Conservation (phyloP, 2,888 invertebrate species). For the Eubasilissa splendida region DNA sequence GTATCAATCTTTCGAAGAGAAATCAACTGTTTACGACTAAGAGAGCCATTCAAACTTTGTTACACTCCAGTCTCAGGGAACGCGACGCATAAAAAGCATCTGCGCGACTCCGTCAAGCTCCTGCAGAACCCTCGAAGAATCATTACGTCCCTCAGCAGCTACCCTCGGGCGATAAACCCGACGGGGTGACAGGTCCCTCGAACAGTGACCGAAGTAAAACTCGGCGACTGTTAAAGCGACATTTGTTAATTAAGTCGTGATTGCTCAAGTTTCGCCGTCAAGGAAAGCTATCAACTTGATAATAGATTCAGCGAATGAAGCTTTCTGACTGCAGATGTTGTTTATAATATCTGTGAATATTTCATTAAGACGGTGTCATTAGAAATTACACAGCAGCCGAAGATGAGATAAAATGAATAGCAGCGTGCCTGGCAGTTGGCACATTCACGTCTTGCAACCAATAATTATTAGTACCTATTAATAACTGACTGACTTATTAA, state of each 20-base stretch:
- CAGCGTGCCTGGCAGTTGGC: too few species aligned
- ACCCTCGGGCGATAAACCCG: slow-evolving; percentile 14
- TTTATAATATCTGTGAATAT: slow-evolving; percentile 25
- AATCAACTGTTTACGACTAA: neutral
- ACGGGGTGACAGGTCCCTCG: slow-evolving; percentile 36
- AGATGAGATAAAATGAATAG: too few species aligned
- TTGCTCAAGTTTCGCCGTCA: slow-evolving; percentile 35
- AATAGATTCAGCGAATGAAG: slow-evolving; percentile 39
- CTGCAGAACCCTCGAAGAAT: slow-evolving; percentile 25
- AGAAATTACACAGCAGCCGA: neutral
- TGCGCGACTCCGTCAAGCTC: slow-evolving; percentile 35
- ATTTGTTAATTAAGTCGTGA: slow-evolving; percentile 41
- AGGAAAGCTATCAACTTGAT: slow-evolving; percentile 44
- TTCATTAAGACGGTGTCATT: neutral
- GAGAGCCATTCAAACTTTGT: slow-evolving; percentile 20
- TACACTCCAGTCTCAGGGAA: slow-evolving; percentile 15
- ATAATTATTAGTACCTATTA: too few species aligned
- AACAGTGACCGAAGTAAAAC: slow-evolving; percentile 26
- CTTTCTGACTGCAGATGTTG: slow-evolving; percentile 39
- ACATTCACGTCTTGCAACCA: too few species aligned
- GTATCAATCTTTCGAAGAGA: too few species aligned
- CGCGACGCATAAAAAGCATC: slow-evolving; percentile 39
- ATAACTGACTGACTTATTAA: too few species aligned
- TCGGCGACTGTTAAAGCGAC: slow-evolving; percentile 37
- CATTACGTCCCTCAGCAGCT: slow-evolving; percentile 33